Evolutionary conservation across 2,888 invertebrate genomes (phyloP).

Genomic region (Allacma fusca): DNA sequence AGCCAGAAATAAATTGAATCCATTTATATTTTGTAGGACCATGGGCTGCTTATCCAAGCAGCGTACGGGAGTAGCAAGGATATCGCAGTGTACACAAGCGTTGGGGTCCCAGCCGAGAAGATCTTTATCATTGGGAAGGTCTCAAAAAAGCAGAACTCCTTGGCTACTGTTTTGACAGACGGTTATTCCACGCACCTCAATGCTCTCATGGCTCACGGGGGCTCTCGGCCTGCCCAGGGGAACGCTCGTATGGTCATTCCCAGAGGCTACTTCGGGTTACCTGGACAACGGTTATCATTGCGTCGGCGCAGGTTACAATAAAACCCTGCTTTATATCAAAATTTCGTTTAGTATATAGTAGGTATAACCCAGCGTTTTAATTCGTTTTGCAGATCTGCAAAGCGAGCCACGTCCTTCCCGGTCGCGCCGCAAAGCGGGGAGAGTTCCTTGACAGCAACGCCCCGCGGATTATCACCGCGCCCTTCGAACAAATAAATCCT

Average conservation of each 20-base stretch:
- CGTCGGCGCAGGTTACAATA: too few relatives aligned
- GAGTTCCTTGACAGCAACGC: too few relatives aligned
- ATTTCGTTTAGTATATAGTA: too few relatives aligned
- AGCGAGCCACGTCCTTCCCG: too few relatives aligned
- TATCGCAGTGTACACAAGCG: slow-evolving; percentile 90
- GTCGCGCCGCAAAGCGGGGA: too few relatives aligned
- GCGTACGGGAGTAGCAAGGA: slow-evolving; percentile 99
- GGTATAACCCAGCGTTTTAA: too few relatives aligned
- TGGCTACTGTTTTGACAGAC: slow-evolving; percentile 82
- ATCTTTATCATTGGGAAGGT: slow-evolving; percentile 96
- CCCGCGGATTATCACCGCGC: too few relatives aligned
- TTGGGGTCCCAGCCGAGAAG: slow-evolving; percentile 85
- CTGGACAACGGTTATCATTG: too few relatives aligned
- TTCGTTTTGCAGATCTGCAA: too few relatives aligned
- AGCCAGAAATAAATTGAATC: not conserved
- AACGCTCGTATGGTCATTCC: slow-evolving; percentile 95
- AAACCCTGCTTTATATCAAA: too few relatives aligned
- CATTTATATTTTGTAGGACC: slow-evolving; percentile 69
- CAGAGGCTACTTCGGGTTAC: slow-evolving; percentile 85
- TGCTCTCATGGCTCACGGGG: slow-evolving; percentile 82
- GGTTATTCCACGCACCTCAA: slow-evolving; percentile 94
- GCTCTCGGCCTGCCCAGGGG: slow-evolving; percentile 89
- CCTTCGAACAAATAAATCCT: too few relatives aligned
- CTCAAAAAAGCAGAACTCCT: slow-evolving; percentile 83
- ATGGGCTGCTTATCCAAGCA: slow-evolving; percentile 85